These are phyloP conservation scores for Sarcophaga variegata DNA, from an alignment of 2,888 invertebrate genomes.

Conservation along the genomic window DNA sequence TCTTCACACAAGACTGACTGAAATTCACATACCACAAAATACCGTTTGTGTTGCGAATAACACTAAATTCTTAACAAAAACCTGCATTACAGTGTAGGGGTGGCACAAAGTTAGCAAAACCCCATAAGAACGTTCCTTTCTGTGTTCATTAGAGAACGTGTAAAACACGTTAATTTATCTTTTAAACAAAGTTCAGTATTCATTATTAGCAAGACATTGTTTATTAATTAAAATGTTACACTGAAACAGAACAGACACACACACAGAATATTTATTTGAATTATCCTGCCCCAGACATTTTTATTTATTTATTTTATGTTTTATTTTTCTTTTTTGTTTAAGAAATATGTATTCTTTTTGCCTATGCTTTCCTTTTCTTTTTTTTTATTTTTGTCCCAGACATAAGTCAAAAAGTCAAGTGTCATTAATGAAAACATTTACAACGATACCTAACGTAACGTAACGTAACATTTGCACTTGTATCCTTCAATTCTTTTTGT, in stretches of 20 bases:
- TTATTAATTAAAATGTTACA: constrained; percentile 10
- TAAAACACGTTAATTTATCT: no score
- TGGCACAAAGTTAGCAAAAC: no score
- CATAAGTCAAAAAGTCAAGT: constrained; percentile 34
- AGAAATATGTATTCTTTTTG: background rate
- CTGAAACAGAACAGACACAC: no score
- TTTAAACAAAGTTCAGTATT: background rate
- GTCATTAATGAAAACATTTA: constrained; percentile 28
- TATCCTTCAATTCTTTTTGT: background rate
- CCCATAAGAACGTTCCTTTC: no score
- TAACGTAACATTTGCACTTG: constrained; percentile 27
- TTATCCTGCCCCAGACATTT: background rate
- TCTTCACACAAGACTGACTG: no score
- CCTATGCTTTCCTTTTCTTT: background rate
- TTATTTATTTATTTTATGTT: background rate
- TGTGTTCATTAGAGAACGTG: no score
- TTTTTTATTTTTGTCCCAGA: constrained; percentile 7
- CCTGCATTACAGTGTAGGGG: no score
- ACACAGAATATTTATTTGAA: background rate
- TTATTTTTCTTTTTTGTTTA: background rate
- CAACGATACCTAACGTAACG: no score
- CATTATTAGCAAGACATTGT: background rate
- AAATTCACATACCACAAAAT: no score
- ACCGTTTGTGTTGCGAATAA: no score
- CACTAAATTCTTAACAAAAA: no score